Base-by-base conservation (phyloP, 2,888 invertebrate species). In the Drosophila yooni region DNA sequence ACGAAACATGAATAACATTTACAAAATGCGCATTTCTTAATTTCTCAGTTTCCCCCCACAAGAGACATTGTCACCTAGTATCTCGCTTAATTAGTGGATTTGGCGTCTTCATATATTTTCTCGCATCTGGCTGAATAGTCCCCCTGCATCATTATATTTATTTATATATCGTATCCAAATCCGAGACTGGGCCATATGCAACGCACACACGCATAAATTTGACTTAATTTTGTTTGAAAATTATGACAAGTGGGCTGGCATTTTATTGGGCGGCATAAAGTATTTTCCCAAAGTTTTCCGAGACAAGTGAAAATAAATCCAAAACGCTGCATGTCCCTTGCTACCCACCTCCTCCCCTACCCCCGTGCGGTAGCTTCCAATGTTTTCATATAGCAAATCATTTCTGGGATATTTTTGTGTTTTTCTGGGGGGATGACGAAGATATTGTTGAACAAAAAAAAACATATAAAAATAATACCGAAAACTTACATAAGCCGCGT, bases 11-110 rank as follows among this genome's bases (percentile, higher is more conserved):
- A 70, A 74, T 57, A 60, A 63, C 60, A 77, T 86, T 77, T 76
- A 76, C 72, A 77, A 82, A 68, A 79, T 80, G 76, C 79, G 70
- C 76, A 74, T 79, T 80, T 66, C 67, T 72, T 72, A 78, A 79
- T 76, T 81, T 83, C 51, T 7, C 31, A 54, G 25, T 40, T 50
- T 52, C 50, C 68, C 51, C 65, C 61, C 63, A 43, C 50, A 53
- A 25, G 43, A 67, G 43, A 67, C 77, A 85, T 87, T 89, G 86
- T 85, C 87, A 87, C 88, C 87, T 85, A 57, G 57, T 31, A 68
- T 71, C 74, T 67, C 76, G 71, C 86, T 88, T 88, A 90, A 88
- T 90, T 88, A 87, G 90, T 87, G 89, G 87, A 87, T 88, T 88
- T 90, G 81, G 66, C 70, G 60, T 80, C 64, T 76, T 75, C 74